Percentiles rank a stretch among this genome's conserved stretches.
phyloP scores from a whole-genome alignment of 2,888 invertebrate genomes.

The Oscheius onirici region DNA sequence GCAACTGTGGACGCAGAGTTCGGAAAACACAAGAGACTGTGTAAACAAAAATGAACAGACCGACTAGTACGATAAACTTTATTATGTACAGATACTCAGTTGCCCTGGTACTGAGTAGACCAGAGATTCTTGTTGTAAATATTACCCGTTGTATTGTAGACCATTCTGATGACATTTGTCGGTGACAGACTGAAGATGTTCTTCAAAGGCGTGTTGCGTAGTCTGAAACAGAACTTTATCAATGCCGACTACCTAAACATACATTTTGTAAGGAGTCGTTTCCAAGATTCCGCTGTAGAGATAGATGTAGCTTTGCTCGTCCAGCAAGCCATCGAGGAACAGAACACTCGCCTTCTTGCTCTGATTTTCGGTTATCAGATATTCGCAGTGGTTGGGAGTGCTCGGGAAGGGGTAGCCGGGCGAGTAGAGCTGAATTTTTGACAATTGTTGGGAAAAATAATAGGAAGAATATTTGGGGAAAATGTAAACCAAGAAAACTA shows the following conservation, averaged over 20 bases:
- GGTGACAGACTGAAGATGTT: neutral
- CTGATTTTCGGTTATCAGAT: conserved; percentile 11
- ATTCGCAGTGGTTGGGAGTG: conserved; percentile 9
- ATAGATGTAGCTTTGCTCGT: neutral
- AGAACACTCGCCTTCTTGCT: neutral
- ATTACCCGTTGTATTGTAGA: conserved; percentile 19
- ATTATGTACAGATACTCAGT: neutral
- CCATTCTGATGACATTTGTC: conserved; percentile 13
- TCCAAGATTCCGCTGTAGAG: neutral
- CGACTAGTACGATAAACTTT: too few relatives aligned
- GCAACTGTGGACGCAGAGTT: too few relatives aligned
- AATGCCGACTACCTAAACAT: neutral
- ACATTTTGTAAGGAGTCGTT: neutral
- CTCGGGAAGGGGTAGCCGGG: conserved; percentile 14
- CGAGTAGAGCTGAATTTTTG: conserved; percentile 19
- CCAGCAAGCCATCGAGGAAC: neutral
- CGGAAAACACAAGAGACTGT: too few relatives aligned
- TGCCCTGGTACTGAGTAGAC: neutral
- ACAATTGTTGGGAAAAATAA: neutral
- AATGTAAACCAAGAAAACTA: neutral
- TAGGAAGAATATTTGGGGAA: too few relatives aligned
- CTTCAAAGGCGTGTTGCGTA: neutral
- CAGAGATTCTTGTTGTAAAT: neutral
- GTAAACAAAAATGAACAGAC: too few relatives aligned
- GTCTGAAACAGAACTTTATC: neutral